A percentile compares a stretch with the other conserved stretches of the same genome.
phyloP scores from a whole-genome alignment of 92 coral and sea anemone genomes.

The Paragorgia papillata region DNA sequence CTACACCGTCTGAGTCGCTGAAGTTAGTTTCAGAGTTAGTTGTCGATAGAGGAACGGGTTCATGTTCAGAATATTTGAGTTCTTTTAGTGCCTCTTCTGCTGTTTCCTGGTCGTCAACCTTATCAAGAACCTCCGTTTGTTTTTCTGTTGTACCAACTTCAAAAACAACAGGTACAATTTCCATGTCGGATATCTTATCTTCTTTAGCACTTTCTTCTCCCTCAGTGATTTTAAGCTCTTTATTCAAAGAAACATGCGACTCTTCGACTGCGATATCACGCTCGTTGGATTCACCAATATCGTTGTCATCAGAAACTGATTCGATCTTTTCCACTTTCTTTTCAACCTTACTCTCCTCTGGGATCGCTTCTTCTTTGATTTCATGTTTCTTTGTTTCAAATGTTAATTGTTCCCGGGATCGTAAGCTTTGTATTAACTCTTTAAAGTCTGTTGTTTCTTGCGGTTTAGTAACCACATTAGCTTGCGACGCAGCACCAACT shows the following conservation, averaged over 20 bases:
- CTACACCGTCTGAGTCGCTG: background rate
- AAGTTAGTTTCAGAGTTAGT: no score
- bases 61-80: background rate
- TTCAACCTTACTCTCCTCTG: background rate
- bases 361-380: background rate
- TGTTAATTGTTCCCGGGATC: background rate
- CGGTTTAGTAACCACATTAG: background rate
- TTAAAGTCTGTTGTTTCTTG: slow-evolving; percentile 1
- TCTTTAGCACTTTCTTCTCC: background rate
- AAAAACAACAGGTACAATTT: background rate
- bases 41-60: background rate
- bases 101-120: background rate
- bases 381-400: background rate
- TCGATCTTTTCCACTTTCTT: background rate
- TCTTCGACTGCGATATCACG: background rate
- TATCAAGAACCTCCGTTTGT: background rate
- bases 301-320: background rate
- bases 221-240: background rate
- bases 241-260: background rate
- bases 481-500: slow-evolving; percentile 9
- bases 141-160: background rate
- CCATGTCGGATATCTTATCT: background rate
- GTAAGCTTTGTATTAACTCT: slow-evolving; percentile 25
- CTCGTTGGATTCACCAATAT: background rate
- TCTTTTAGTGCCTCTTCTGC: slow-evolving; percentile 18